A percentile compares a stretch with the other conserved stretches of the same genome.
phyloP scores from a whole-genome alignment of 2,888 invertebrate genomes.

The Acanthopleura granulata region DNA sequence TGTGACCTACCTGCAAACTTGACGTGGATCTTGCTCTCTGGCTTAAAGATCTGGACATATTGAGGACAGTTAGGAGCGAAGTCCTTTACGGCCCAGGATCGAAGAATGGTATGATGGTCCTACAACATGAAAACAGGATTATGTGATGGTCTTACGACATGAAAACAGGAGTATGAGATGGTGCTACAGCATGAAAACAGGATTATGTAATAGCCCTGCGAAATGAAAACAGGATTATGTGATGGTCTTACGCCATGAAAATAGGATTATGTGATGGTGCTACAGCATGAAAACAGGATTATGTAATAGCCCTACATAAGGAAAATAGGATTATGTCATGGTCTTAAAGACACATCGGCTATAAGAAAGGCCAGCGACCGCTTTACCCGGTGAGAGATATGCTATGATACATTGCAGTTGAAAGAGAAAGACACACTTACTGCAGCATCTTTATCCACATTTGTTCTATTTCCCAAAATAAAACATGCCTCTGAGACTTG shows the following conservation, averaged over 20 bases:
- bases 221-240: too few relatives aligned
- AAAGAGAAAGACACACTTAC: slow-evolving; percentile 71
- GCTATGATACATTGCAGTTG: too few relatives aligned
- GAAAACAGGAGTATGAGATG: background rate
- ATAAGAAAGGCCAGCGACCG: too few relatives aligned
- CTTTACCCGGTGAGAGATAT: too few relatives aligned
- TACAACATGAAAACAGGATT: slow-evolving; percentile 58
- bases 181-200: background rate
- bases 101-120: slow-evolving; percentile 82
- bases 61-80: slow-evolving; percentile 97
- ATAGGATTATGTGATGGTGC: too few relatives aligned
- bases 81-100: slow-evolving; percentile 99
- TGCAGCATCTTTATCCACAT: slow-evolving; percentile 95
- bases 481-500: slow-evolving; percentile 98
- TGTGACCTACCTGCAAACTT: slow-evolving; percentile 91
- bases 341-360: too few relatives aligned
- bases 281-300: too few relatives aligned
- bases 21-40: slow-evolving; percentile 98
- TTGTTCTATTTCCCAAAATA: slow-evolving; percentile 94
- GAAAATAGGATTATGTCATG: too few relatives aligned
- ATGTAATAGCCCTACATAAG: too few relatives aligned
- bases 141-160: background rate
- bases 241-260: too few relatives aligned
- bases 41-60: slow-evolving; percentile 98
- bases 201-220: background rate